Evolutionary conservation across 2,113 vertebrate genomes (phyloP).

Genomic region (Girardinichthys multiradiatus): DNA sequence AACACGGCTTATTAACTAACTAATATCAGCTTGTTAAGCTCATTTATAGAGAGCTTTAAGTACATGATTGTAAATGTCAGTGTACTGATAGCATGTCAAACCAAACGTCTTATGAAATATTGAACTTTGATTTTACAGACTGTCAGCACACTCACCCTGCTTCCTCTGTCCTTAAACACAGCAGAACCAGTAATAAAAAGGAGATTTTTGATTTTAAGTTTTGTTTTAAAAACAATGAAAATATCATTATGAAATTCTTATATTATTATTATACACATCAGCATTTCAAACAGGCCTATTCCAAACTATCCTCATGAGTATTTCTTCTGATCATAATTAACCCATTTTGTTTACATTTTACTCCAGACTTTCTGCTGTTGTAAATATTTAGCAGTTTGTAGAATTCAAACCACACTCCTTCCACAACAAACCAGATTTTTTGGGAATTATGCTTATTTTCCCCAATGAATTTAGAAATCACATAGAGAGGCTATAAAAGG

Average conservation of each 20-base stretch:
- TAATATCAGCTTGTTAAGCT: no score
- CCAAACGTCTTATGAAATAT: no score
- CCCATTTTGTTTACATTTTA: constrained; percentile 21
- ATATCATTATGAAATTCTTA: not conserved
- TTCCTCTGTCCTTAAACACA: no score
- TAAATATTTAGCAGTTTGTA: constrained; percentile 56
- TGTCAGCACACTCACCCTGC: no score
- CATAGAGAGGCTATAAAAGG: constrained; percentile 2
- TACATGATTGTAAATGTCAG: no score
- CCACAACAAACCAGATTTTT: constrained; percentile 54
- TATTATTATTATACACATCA: not conserved
- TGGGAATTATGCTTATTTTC: constrained; percentile 42
- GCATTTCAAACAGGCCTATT: not conserved
- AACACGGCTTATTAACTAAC: no score
- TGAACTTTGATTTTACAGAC: no score
- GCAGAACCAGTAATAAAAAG: not conserved
- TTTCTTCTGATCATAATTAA: constrained; percentile 36
- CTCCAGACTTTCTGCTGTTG: constrained; percentile 37
- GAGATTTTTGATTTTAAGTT: not conserved
- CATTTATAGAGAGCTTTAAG: no score
- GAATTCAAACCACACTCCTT: constrained; percentile 46
- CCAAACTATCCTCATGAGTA: constrained; percentile 9
- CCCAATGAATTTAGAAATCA: constrained; percentile 33
- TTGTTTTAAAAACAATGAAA: not conserved
- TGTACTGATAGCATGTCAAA: no score